Percentiles rank a stretch among this genome's conserved stretches.
Evolutionary conservation across 2,113 vertebrate species (phyloP).

Genomic region (Oryzias curvinotus): DNA sequence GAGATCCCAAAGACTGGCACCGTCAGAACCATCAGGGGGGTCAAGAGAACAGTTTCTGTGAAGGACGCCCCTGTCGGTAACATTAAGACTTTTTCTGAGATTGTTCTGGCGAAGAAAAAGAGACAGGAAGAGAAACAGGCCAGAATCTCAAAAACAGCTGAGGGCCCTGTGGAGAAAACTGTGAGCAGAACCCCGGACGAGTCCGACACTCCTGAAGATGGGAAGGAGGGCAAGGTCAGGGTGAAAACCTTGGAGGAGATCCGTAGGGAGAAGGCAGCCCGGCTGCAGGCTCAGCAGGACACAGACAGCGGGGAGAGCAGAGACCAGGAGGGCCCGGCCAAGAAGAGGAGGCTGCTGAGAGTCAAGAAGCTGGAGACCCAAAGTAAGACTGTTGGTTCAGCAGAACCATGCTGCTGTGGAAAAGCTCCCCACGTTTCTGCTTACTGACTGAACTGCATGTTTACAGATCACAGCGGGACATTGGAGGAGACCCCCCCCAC

Average conservation of each 20-base stretch:
- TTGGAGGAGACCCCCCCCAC: too few relatives aligned
- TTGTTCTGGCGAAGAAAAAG: conserved; percentile 81
- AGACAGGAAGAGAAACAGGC: conserved; percentile 69
- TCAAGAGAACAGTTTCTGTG: conserved; percentile 22
- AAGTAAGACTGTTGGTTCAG: conserved; percentile 64
- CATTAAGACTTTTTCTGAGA: conserved; percentile 80
- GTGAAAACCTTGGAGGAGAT: conserved; percentile 95
- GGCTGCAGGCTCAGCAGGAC: conserved; percentile 70
- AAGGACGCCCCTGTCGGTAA: conserved; percentile 38
- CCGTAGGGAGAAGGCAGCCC: conserved; percentile 86
- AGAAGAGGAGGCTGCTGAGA: conserved; percentile 63
- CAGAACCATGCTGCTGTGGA: conserved; percentile 3
- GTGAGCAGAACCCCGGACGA: conserved; percentile 11
- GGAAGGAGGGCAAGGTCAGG: conserved; percentile 58
- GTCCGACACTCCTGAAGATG: not conserved
- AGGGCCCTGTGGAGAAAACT: conserved; percentile 9
- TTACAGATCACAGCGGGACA: too few relatives aligned
- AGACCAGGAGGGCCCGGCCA: conserved; percentile 21
- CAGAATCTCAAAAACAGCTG: conserved; percentile 9
- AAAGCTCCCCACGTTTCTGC: not conserved
- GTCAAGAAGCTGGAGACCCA: conserved; percentile 64
- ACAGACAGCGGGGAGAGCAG: conserved; percentile 1
- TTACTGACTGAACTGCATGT: not conserved
- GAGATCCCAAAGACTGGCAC: conserved; percentile 32
- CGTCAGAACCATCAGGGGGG: conserved; percentile 44